phyloP scores from a whole-genome alignment of 2,113 vertebrate genomes.

The Corythaixoides concolor region DNA sequence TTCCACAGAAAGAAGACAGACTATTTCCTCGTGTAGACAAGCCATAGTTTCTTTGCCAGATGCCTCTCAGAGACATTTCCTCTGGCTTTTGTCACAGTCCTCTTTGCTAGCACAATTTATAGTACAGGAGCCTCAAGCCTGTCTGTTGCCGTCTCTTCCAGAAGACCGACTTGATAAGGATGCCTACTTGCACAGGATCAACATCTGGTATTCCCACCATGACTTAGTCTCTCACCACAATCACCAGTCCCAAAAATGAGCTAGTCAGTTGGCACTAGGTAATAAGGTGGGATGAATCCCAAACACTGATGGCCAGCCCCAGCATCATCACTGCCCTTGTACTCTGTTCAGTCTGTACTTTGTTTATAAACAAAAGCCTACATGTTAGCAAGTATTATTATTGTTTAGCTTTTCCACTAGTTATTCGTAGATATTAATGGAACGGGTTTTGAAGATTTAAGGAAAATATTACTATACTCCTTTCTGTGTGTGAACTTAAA shows the following conservation, averaged over 20 bases:
- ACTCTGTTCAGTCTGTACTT: background rate
- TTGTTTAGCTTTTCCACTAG: background rate
- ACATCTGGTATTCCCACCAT: background rate
- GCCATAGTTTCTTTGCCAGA: background rate
- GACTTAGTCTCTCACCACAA: background rate
- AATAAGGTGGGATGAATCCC: background rate
- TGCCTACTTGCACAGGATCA: background rate
- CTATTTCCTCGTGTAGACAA: background rate
- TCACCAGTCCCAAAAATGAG: background rate
- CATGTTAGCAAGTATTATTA: background rate
- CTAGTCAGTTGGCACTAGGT: background rate
- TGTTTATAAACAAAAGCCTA: background rate
- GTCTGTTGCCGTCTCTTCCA: background rate
- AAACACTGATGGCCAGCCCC: background rate
- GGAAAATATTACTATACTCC: background rate
- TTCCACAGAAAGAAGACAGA: background rate
- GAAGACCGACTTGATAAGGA: fast-evolving
- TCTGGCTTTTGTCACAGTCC: background rate
- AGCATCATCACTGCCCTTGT: background rate
- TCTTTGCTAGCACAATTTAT: background rate
- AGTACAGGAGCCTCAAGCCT: background rate
- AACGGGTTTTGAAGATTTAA: background rate
- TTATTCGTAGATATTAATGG: background rate
- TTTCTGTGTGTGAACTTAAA: background rate
- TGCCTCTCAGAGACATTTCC: background rate